Evolutionary conservation across 2,888 invertebrate genomes (phyloP).

Genomic region (Agonum fuliginosum): DNA sequence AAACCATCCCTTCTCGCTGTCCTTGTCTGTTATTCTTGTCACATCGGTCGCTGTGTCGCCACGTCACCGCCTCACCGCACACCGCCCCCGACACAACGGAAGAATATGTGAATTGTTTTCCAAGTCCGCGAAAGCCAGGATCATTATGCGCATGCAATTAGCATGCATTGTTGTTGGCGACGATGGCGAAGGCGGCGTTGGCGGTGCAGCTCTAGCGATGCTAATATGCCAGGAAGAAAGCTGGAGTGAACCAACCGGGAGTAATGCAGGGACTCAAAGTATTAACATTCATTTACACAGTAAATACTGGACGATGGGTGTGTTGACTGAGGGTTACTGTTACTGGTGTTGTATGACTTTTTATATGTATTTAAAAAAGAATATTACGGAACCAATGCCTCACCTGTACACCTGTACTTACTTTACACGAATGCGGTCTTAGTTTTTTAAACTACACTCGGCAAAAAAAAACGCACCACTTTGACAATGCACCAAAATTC

Average conservation of each 20-base stretch:
- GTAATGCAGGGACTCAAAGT: background rate
- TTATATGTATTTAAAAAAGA: too few species aligned
- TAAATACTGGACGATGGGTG: background rate
- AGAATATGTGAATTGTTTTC: slow-evolving; percentile 66
- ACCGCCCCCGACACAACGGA: slow-evolving; percentile 63
- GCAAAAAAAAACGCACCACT: too few species aligned
- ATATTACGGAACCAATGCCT: too few species aligned
- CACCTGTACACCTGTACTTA: too few species aligned
- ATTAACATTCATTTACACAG: slow-evolving; percentile 38
- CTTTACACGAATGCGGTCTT: too few species aligned
- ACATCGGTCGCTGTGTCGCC: background rate
- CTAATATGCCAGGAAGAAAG: slow-evolving; percentile 21
- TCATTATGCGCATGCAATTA: slow-evolving; percentile 66
- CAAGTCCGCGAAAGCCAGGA: slow-evolving; percentile 63
- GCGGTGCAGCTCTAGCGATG: slow-evolving; percentile 33
- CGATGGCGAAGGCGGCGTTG: too few species aligned
- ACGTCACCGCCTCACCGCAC: slow-evolving; percentile 59
- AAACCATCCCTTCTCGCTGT: slow-evolving; percentile 7
- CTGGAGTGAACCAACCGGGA: background rate
- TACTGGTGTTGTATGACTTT: background rate
- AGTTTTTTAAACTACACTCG: too few species aligned
- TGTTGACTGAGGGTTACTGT: background rate
- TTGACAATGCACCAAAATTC: too few species aligned
- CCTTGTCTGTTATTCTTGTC: slow-evolving; percentile 28
- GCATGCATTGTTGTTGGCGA: slow-evolving; percentile 57